These are phyloP conservation scores for Porphyrio hochstetteri DNA, from an alignment of 2,113 vertebrate species.

Conservation along the genomic window DNA sequence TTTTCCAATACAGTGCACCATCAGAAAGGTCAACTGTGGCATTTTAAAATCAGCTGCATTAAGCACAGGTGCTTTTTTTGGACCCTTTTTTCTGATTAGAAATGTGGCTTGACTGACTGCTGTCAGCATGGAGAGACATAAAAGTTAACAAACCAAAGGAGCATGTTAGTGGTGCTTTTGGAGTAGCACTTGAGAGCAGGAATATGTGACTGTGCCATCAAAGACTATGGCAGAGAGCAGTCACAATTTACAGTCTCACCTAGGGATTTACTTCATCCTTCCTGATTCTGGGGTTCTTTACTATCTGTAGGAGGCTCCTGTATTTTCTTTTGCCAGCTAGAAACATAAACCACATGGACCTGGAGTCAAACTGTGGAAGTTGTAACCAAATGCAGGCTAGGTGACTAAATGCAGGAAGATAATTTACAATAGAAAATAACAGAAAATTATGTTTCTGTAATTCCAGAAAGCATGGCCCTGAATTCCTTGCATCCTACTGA, in stretches of 20 bases:
- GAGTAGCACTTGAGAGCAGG: not conserved
- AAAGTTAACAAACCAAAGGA: not conserved
- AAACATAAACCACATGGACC: not conserved
- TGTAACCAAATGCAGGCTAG: not conserved
- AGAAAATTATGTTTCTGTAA: not conserved
- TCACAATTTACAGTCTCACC: not conserved
- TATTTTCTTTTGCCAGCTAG: not conserved
- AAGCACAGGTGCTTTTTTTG: not conserved
- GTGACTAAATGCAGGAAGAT: not conserved
- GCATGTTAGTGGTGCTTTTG: not conserved
- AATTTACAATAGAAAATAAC: not conserved
- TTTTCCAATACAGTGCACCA: not conserved
- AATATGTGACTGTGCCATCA: not conserved
- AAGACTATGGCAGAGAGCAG: not conserved
- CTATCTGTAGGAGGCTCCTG: not conserved
- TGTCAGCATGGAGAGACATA: not conserved
- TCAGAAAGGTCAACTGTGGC: not conserved
- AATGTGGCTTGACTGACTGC: not conserved
- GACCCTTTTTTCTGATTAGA: not conserved
- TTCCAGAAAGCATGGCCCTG: not conserved
- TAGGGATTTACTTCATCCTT: not conserved
- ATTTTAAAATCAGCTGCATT: not conserved
- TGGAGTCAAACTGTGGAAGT: not conserved
- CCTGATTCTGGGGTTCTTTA: not conserved
- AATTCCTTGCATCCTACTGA: not conserved